Evolutionary conservation across 2,888 invertebrate genomes (phyloP).

Genomic region (Drosophila mimica): DNA sequence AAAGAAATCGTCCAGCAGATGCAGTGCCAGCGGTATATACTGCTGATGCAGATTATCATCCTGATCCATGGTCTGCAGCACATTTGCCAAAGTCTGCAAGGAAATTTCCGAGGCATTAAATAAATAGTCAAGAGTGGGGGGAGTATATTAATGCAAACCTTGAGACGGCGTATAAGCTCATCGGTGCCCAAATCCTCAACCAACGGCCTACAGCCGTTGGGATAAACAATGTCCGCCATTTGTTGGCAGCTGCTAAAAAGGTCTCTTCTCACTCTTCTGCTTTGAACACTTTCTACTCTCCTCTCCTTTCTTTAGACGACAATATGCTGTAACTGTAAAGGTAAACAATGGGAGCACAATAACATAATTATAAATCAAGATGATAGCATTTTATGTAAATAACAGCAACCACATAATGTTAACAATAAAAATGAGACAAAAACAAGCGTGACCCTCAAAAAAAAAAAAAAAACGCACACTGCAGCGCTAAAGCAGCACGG

Average conservation of each 20-base stretch:
- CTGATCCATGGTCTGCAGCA: constrained; percentile 97
- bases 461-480: constrained; percentile 21
- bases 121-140: not conserved
- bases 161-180: constrained; percentile 96
- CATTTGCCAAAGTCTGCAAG: constrained; percentile 93
- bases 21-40: constrained; percentile 95
- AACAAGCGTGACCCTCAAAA: constrained; percentile 60
- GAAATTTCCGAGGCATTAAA: not conserved
- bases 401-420: constrained; percentile 7
- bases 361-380: constrained; percentile 2
- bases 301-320: not conserved
- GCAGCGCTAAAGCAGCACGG: constrained; percentile 48
- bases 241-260: constrained; percentile 25
- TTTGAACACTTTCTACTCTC: not conserved
- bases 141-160: constrained; percentile 87
- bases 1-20: constrained; percentile 96
- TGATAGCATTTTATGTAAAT: constrained; percentile 13
- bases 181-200: constrained; percentile 97
- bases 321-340: constrained; percentile 38
- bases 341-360: constrained; percentile 29
- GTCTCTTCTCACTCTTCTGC: constrained; percentile 3
- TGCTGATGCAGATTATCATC: constrained; percentile 97
- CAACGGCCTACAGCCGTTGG: constrained; percentile 97
- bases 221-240: constrained; percentile 96
- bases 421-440: constrained; percentile 25